Evolutionary conservation across 2,797 vertebrate genomes (phyloP).

Genomic region (Labroides dimidiatus): DNA sequence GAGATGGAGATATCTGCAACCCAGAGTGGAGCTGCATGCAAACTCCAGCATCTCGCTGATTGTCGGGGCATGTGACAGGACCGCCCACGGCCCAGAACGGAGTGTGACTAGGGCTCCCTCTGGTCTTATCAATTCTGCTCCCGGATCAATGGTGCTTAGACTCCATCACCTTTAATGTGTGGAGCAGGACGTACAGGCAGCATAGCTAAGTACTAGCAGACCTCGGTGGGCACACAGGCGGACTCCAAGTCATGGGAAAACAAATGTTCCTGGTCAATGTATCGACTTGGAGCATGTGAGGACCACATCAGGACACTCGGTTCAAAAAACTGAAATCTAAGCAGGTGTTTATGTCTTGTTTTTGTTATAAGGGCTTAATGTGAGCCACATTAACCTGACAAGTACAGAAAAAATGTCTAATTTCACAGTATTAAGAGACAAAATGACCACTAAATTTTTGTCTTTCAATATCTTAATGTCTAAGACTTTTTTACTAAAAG

Average conservation of each 20-base stretch:
- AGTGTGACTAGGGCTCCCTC: constrained; percentile 72
- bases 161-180: constrained; percentile 73
- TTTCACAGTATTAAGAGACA: too few relatives aligned
- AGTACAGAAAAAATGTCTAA: too few relatives aligned
- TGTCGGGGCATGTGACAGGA: constrained; percentile 61
- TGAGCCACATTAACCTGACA: too few relatives aligned
- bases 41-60: too few relatives aligned
- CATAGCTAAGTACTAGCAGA: constrained; percentile 66
- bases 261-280: constrained; percentile 42
- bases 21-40: constrained; percentile 44
- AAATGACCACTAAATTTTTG: too few relatives aligned
- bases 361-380: too few relatives aligned
- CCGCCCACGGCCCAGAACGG: constrained; percentile 58
- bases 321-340: too few relatives aligned
- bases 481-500: too few relatives aligned
- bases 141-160: constrained; percentile 74
- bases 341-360: too few relatives aligned
- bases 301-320: not conserved
- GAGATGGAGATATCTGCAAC: constrained; percentile 58
- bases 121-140: constrained; percentile 73
- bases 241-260: constrained; percentile 47
- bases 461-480: too few relatives aligned
- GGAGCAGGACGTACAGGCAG: constrained; percentile 59
- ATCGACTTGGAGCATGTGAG: constrained; percentile 25
- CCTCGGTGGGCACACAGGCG: constrained; percentile 49